Evolutionary conservation across 2,113 vertebrate genomes (phyloP).

Genomic region (Gadus chalcogrammus): DNA sequence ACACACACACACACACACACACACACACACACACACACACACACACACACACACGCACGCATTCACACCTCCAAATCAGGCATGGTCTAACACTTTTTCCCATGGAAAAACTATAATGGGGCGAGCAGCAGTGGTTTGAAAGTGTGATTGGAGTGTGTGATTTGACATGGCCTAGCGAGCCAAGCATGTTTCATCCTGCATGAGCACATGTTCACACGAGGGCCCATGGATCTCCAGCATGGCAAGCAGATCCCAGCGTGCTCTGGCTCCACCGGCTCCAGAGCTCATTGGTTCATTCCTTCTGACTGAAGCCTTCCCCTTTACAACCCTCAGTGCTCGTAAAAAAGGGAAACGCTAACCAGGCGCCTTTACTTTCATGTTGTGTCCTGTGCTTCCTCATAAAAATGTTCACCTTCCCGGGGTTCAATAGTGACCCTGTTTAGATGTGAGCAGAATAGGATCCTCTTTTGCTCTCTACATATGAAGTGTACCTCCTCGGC

Average conservation of each 20-base stretch:
- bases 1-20: neutral
- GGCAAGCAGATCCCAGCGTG: slow-evolving; percentile 42
- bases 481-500: too few species aligned
- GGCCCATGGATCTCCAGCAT: slow-evolving; percentile 63
- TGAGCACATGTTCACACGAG: slow-evolving; percentile 42
- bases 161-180: slow-evolving; percentile 55
- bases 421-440: too few species aligned
- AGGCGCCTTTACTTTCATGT: too few species aligned
- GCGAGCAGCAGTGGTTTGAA: slow-evolving; percentile 58
- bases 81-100: slow-evolving; percentile 51
- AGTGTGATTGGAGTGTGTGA: slow-evolving; percentile 51
- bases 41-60: neutral
- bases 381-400: too few species aligned
- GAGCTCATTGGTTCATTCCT: slow-evolving; percentile 10
- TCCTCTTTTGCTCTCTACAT: too few species aligned
- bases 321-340: too few species aligned
- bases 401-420: too few species aligned
- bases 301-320: neutral
- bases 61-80: slow-evolving; percentile 42
- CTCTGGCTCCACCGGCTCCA: slow-evolving; percentile 30
- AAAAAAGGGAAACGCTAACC: too few species aligned
- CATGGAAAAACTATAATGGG: slow-evolving; percentile 63
- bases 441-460: too few species aligned
- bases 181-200: slow-evolving; percentile 62
- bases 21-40: slow-evolving; percentile 17